Evolutionary conservation across 2,113 vertebrate species (phyloP).

Genomic region (Morphnarchus princeps): DNA sequence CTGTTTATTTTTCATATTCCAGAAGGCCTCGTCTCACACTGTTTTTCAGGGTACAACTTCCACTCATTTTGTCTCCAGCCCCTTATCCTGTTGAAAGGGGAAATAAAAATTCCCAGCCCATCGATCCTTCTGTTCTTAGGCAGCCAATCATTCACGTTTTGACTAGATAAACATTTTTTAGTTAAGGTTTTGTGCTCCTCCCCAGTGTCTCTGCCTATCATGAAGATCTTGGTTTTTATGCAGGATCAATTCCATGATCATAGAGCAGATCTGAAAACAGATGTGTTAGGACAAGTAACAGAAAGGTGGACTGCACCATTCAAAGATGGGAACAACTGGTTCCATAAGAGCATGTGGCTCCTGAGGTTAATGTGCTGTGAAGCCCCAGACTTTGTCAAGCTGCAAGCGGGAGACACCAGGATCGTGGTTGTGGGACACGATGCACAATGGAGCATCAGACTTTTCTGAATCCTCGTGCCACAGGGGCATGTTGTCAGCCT

Average conservation of each 20-base stretch:
- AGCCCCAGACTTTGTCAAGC: not conserved
- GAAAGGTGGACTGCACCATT: not conserved
- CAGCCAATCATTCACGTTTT: not conserved
- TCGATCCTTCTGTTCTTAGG: not conserved
- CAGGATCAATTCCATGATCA: not conserved
- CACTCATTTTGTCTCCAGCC: not conserved
- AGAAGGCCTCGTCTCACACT: not conserved
- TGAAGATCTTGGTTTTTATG: fast-evolving
- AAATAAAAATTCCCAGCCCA: not conserved
- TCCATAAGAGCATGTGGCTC: not conserved
- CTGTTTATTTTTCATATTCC: not conserved
- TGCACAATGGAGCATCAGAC: not conserved
- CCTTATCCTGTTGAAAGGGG: not conserved
- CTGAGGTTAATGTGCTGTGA: not conserved
- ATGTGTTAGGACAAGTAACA: not conserved
- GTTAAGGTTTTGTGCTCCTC: not conserved
- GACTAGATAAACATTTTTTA: not conserved
- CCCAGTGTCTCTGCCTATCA: not conserved
- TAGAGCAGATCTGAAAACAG: not conserved
- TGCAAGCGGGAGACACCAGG: not conserved
- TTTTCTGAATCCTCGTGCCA: not conserved
- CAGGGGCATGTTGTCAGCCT: not conserved
- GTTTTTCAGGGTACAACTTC: not conserved
- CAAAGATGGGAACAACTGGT: not conserved
- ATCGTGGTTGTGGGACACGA: not conserved